Conservation (phyloP, 1,140 invertebrate species). For the Calosoma granatense region DNA sequence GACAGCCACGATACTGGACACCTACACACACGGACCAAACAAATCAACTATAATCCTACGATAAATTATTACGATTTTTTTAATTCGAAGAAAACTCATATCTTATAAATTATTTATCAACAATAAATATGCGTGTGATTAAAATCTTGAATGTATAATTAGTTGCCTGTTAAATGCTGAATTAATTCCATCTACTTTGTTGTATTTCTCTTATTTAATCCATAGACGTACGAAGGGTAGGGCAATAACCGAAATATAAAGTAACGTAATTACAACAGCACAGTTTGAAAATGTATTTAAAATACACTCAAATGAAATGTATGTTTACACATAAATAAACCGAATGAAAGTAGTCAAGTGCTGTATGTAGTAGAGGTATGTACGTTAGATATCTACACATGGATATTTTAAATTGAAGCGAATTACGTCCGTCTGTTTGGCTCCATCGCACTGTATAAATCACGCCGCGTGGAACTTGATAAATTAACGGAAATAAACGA, state of each 20-base stretch:
- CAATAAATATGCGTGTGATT: not conserved
- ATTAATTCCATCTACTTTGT: too few species aligned
- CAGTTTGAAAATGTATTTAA: too few species aligned
- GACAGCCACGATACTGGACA: not conserved
- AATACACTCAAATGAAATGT: too few species aligned
- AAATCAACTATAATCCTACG: not conserved
- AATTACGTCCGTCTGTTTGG: not conserved
- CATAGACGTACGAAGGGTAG: too few species aligned
- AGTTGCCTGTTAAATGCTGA: not conserved
- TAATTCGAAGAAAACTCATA: not conserved
- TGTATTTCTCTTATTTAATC: too few species aligned
- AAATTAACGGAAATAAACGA: conserved; percentile 9
- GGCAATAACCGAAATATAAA: too few species aligned
- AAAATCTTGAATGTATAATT: not conserved
- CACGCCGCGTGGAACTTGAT: not conserved
- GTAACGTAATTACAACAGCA: too few species aligned
- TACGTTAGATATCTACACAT: too few species aligned
- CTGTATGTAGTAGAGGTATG: too few species aligned
- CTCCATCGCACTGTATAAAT: not conserved
- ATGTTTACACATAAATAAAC: too few species aligned
- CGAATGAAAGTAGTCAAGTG: too few species aligned
- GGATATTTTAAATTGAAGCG: too few species aligned
- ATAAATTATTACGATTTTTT: not conserved
- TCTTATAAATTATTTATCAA: not conserved
- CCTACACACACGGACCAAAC: not conserved